Evolutionary conservation across 2,888 invertebrate genomes (phyloP).

Genomic region (Scotopteryx bipunctaria): DNA sequence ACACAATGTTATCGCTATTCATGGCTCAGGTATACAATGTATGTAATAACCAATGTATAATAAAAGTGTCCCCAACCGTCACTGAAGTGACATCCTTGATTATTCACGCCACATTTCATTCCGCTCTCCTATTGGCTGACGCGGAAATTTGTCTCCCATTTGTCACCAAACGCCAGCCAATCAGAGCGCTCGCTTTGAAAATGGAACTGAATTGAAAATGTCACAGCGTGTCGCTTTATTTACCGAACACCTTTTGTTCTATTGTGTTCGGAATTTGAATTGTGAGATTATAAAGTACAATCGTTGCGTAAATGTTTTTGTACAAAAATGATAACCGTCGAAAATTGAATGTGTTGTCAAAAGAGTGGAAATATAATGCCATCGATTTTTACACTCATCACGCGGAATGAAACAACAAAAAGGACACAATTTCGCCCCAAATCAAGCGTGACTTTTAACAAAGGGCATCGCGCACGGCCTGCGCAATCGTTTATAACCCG

Average conservation of each 20-base stretch:
- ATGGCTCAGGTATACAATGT: slow-evolving; percentile 10
- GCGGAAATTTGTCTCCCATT: slow-evolving; percentile 73
- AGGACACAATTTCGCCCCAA: slow-evolving; percentile 78
- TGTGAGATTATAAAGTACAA: slow-evolving; percentile 31
- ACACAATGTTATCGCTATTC: slow-evolving; percentile 9
- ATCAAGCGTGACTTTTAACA: slow-evolving; percentile 80
- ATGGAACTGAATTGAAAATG: slow-evolving; percentile 68
- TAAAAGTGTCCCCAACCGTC: slow-evolving; percentile 34
- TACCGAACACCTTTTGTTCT: slow-evolving; percentile 49
- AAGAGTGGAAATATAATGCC: slow-evolving; percentile 47
- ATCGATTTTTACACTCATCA: slow-evolving; percentile 76
- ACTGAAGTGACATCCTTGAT: slow-evolving; percentile 48
- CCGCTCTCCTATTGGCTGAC: slow-evolving; percentile 62
- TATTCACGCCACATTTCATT: slow-evolving; percentile 53
- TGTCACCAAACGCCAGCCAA: slow-evolving; percentile 79
- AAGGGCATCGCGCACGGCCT: slow-evolving; percentile 66
- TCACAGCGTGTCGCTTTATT: slow-evolving; percentile 65
- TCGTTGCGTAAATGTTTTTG: slow-evolving; percentile 34
- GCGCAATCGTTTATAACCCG: slow-evolving; percentile 62
- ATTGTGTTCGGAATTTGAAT: slow-evolving; percentile 39
- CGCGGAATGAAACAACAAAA: slow-evolving; percentile 75
- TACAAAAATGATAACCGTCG: slow-evolving; percentile 45
- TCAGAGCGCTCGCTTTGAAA: slow-evolving; percentile 54
- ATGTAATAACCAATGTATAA: slow-evolving; percentile 15
- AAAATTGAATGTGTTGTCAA: slow-evolving; percentile 26